These are phyloP conservation scores for Manis pentadactyla DNA, from an alignment of 2,797 vertebrate genomes.

Conservation along the genomic window DNA sequence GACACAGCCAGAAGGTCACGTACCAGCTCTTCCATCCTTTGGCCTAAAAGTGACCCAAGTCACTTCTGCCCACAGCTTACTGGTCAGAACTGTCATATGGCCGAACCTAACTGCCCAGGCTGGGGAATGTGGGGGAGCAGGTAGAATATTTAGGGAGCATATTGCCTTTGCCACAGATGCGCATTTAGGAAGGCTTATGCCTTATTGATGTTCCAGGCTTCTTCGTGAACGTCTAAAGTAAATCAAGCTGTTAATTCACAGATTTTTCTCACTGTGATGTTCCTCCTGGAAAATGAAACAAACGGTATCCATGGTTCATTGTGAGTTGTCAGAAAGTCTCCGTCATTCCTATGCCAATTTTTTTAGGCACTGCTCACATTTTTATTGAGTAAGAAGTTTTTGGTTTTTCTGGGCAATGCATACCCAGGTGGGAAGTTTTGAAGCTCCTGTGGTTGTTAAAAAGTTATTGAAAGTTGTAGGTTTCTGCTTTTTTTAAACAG, in stretches of 20 bases:
- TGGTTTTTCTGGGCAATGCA: neutral
- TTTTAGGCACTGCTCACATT: neutral
- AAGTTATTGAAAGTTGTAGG: neutral
- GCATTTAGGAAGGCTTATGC: neutral
- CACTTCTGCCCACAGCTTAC: neutral
- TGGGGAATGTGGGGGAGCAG: neutral
- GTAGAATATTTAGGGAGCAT: neutral
- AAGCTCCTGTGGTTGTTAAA: neutral
- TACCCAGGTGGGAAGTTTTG: neutral
- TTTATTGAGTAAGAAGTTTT: neutral
- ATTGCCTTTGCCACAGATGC: neutral
- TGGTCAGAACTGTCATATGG: neutral
- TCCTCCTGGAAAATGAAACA: too few relatives aligned
- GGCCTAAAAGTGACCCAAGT: neutral
- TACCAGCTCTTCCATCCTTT: neutral
- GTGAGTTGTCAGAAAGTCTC: constrained; percentile 2
- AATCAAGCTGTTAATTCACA: constrained; percentile 58
- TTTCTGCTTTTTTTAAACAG: neutral
- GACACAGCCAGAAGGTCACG: neutral
- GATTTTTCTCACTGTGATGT: neutral
- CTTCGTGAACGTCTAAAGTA: constrained; percentile 54
- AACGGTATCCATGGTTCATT: neutral
- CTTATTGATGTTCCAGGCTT: constrained; percentile 8
- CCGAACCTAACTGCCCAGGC: neutral
- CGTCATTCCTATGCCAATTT: neutral